Evolutionary conservation across 1,140 invertebrate genomes (phyloP).

Genomic region (Subanguina moxae): DNA sequence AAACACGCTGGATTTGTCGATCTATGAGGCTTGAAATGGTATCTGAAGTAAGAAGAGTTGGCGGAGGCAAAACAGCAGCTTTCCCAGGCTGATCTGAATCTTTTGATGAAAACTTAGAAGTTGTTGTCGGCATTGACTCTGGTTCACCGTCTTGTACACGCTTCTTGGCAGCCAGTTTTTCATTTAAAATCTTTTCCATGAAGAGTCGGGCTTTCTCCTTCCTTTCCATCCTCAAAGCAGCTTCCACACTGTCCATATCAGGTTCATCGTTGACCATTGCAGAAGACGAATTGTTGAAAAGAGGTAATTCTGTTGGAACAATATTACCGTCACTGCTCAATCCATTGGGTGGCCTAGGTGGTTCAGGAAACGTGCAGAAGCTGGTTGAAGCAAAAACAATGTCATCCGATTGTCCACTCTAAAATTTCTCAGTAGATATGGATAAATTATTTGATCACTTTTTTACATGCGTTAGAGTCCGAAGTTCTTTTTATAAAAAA

Average conservation of each 20-base stretch:
- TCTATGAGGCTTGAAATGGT: constrained; percentile 5
- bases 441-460: too few relatives aligned
- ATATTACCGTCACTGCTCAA: too few relatives aligned
- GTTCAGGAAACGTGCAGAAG: too few relatives aligned
- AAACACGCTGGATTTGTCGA: constrained; percentile 12
- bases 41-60: neutral
- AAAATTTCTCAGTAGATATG: too few relatives aligned
- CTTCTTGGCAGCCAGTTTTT: constrained; percentile 33
- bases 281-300: too few relatives aligned
- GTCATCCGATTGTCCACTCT: too few relatives aligned
- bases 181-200: constrained; percentile 32
- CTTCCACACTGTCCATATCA: too few relatives aligned
- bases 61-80: neutral
- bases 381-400: too few relatives aligned
- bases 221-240: constrained; percentile 17
- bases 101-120: neutral
- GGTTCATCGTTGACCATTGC: neutral
- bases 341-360: too few relatives aligned
- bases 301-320: too few relatives aligned
- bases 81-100: neutral
- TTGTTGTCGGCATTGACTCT: neutral
- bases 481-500: too few relatives aligned
- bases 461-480: too few relatives aligned
- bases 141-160: constrained; percentile 2
- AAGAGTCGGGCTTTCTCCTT: constrained; percentile 32